Evolutionary conservation across 2,113 vertebrate genomes (phyloP), one percentile per base, ranked within the genome.

Genomic region (Lophochroa leadbeateri): DNA sequence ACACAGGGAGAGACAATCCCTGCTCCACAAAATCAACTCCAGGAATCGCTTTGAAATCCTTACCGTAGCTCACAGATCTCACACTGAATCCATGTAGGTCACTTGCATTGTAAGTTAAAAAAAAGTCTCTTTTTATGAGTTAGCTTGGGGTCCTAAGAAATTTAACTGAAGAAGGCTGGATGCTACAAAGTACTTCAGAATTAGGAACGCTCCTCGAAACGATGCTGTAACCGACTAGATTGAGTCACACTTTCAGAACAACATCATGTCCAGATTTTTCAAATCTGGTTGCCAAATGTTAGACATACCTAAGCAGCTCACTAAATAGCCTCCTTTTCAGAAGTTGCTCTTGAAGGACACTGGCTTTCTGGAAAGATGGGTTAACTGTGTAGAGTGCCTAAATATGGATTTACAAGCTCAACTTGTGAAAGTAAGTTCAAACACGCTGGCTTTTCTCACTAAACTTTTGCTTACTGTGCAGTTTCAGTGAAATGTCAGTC

Each of bases 221-320:
- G 25, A 72, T 79, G 57, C 74, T 82, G 83, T 57, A 86, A 86
- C 47, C 0, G 2, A 90, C 33, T 29, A 75, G 39, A 21, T 52
- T 24, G 49, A 65, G 52, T 75, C 35, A 68, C 63, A 80, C 49
- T 77, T 88, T 77, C 60, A 80, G 65, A 92, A 94, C 24, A 28
- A 23, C 29, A 74, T 47, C 2, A 13, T 3, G 2, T 53, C 20
- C 44, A n/a, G 72, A 39, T 29, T 88, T 92, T 70, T 95, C 75
- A 90, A 93, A 88, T 82, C 82, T 95, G 92, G 92, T 52, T 86
- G 90, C 96, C 92, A 96, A 95, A 94, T 88, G 91, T 61, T 74
- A 67, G 80, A 33, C 41, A n/a, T 85, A 91, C 43, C 70, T 52
- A 72, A 72, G 81, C 70, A 92, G 61, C 65, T 76, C 82, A 79